Conservation (phyloP, 2,797 vertebrate species). For the Pitangus sulphuratus region DNA sequence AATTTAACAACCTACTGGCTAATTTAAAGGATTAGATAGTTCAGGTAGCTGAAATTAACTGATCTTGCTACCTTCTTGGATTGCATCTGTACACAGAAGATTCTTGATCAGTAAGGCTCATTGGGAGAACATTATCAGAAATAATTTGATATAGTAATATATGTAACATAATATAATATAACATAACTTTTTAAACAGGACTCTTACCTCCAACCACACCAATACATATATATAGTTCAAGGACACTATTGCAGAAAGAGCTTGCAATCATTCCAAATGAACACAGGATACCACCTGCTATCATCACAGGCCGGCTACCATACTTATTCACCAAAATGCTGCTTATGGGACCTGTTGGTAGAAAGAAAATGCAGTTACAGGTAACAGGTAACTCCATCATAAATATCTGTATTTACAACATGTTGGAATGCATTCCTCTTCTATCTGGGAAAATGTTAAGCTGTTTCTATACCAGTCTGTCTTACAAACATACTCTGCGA, state of each 20-base stretch:
- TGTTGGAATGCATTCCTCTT: background rate
- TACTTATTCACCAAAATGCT: slow-evolving; percentile 95
- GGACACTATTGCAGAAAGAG: slow-evolving; percentile 87
- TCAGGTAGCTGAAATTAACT: background rate
- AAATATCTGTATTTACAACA: background rate
- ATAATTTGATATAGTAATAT: background rate
- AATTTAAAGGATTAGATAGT: background rate
- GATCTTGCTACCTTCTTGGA: background rate
- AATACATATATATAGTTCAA: slow-evolving; percentile 91
- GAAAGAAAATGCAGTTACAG: slow-evolving; percentile 1
- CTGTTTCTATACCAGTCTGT: background rate
- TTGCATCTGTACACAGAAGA: background rate
- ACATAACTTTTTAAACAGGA: background rate
- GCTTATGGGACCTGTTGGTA: slow-evolving; percentile 89
- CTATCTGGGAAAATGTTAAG: background rate
- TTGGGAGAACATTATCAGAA: background rate
- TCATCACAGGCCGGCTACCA: slow-evolving; percentile 92
- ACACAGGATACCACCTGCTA: slow-evolving; percentile 88
- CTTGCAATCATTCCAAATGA: slow-evolving; percentile 88
- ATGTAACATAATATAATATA: background rate
- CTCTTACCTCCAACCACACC: slow-evolving; percentile 92
- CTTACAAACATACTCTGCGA: background rate
- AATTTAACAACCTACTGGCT: background rate
- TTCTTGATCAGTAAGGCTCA: background rate
- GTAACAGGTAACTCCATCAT: background rate